Evolutionary conservation across 2,113 vertebrate genomes (phyloP).

Genomic region (Oreochromis spilurus): DNA sequence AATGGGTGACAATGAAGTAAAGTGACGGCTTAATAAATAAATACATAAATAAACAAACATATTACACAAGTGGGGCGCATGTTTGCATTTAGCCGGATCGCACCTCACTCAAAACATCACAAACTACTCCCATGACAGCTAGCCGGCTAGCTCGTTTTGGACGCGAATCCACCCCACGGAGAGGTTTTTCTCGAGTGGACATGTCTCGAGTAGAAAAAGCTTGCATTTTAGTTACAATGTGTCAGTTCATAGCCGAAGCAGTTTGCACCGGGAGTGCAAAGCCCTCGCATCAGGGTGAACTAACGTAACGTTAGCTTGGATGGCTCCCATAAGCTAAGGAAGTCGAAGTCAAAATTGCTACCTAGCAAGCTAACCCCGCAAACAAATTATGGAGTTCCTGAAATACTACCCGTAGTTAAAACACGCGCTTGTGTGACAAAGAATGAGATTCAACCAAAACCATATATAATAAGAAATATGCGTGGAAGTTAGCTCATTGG

Average conservation of each 20-base stretch:
- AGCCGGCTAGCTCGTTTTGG: slow-evolving; percentile 15
- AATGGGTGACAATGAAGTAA: background rate
- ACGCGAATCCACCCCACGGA: background rate
- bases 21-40: background rate
- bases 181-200: background rate
- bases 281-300: background rate
- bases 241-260: background rate
- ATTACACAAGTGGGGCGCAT: background rate
- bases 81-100: slow-evolving; percentile 13
- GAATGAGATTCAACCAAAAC: background rate
- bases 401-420: background rate
- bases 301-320: slow-evolving; percentile 18
- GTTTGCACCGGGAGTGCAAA: background rate
- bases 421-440: background rate
- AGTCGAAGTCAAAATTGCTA: slow-evolving; percentile 41
- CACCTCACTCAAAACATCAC: background rate
- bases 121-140: slow-evolving; percentile 35
- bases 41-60: background rate
- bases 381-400: background rate
- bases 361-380: background rate
- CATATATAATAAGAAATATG: background rate
- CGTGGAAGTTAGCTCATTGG: background rate
- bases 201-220: background rate
- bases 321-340: slow-evolving; percentile 51
- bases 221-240: background rate